Evolutionary conservation across 2,797 vertebrate species (phyloP).

Genomic region (Falco columbarius): DNA sequence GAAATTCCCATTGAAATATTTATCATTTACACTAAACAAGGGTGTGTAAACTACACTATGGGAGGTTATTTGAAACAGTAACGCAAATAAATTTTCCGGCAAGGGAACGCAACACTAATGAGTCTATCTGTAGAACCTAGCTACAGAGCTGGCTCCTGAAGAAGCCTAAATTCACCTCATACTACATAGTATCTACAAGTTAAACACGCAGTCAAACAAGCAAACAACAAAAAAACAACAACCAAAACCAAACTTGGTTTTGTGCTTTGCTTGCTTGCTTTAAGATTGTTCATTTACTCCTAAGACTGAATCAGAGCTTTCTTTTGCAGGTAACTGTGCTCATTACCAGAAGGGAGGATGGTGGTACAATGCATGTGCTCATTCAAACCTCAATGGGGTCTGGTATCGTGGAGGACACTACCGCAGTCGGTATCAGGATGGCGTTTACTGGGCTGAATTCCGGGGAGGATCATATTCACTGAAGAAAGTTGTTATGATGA

Average conservation of each 20-base stretch:
- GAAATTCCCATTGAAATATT: neutral
- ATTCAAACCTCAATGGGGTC: slow-evolving; percentile 97
- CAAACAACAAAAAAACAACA: neutral
- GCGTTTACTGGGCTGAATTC: slow-evolving; percentile 99
- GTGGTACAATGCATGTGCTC: slow-evolving; percentile 99
- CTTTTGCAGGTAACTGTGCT: slow-evolving; percentile 91
- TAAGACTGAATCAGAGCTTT: neutral
- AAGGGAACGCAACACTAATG: neutral
- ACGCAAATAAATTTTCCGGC: neutral
- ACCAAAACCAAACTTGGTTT: neutral
- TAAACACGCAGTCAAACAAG: neutral
- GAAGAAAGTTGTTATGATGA: slow-evolving; percentile 92
- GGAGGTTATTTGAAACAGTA: neutral
- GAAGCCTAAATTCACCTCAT: neutral
- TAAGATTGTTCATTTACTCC: neutral
- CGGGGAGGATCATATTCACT: slow-evolving; percentile 95
- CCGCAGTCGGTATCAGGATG: slow-evolving; percentile 96
- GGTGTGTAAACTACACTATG: neutral
- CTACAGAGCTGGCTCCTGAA: neutral
- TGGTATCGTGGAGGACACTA: slow-evolving; percentile 99
- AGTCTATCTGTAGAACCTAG: neutral
- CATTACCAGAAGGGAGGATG: slow-evolving; percentile 99
- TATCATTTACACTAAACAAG: neutral
- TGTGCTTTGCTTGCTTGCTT: neutral
- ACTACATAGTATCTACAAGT: neutral